Percentiles rank a stretch among this genome's conserved stretches.
These are phyloP conservation scores for Indri indri DNA, from an alignment of 2,113 vertebrate genomes.

Conservation along the genomic window DNA sequence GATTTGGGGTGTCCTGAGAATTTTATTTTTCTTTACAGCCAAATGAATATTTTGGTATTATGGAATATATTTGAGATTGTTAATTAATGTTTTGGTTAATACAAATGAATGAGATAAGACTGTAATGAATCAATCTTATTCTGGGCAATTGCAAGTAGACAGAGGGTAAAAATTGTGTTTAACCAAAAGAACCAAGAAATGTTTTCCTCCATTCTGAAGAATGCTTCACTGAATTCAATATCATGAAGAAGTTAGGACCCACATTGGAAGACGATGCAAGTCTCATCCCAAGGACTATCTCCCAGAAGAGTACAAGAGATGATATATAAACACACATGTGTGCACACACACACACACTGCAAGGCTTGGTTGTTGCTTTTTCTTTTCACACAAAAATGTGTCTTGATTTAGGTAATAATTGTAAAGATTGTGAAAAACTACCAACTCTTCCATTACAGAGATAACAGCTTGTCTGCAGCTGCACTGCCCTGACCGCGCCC, in stretches of 20 bases:
- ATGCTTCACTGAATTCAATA: background rate
- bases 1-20: no score
- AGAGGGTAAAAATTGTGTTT: background rate
- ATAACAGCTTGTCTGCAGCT: background rate
- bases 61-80: background rate
- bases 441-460: background rate
- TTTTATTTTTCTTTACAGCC: no score
- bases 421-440: background rate
- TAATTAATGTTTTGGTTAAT: slow-evolving; percentile 6
- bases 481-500: no score
- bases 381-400: background rate
- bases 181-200: background rate
- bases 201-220: background rate
- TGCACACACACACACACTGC: no score
- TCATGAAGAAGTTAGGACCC: background rate
- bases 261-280: background rate
- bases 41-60: background rate
- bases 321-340: background rate
- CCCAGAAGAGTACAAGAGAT: background rate
- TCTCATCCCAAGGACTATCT: background rate
- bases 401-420: background rate
- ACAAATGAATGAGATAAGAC: background rate
- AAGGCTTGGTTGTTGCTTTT: background rate
- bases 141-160: background rate
- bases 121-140: background rate